Percentiles rank a stretch among this genome's conserved stretches.
Evolutionary conservation across 2,113 vertebrate species (phyloP).

Genomic region (Larimichthys polyactis): DNA sequence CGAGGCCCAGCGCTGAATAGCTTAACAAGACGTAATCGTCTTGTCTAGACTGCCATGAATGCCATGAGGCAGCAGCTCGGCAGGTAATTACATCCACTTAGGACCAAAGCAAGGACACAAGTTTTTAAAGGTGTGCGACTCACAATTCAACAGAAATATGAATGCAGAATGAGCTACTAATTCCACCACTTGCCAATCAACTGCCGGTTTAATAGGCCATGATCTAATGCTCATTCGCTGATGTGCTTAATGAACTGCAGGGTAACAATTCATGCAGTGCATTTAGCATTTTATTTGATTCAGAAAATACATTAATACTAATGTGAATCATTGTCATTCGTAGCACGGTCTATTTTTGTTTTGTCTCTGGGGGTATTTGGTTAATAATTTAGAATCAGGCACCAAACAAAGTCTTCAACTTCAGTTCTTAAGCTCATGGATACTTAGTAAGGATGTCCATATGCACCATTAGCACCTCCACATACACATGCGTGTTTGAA

Average conservation of each 20-base stretch:
- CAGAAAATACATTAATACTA: conserved; percentile 65
- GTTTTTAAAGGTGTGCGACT: conserved; percentile 28
- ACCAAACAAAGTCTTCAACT: not conserved
- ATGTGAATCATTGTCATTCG: conserved; percentile 49
- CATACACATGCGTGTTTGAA: too few relatives aligned
- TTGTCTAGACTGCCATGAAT: conserved; percentile 31
- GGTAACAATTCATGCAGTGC: conserved; percentile 58
- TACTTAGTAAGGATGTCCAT: not conserved
- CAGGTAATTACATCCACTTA: conserved; percentile 42
- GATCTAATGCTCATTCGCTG: conserved; percentile 60
- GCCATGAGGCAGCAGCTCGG: conserved; percentile 11
- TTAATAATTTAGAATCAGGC: conserved; percentile 26
- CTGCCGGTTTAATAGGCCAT: conserved; percentile 59
- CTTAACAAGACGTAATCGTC: conserved; percentile 31
- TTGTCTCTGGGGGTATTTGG: conserved; percentile 12
- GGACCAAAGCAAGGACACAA: conserved; percentile 34
- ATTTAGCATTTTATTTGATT: conserved; percentile 66
- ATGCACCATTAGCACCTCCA: too few relatives aligned
- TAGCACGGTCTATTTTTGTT: conserved; percentile 7
- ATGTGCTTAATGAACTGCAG: conserved; percentile 67
- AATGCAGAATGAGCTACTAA: conserved; percentile 51
- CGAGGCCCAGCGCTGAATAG: not conserved
- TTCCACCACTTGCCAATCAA: conserved; percentile 70
- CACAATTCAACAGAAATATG: conserved; percentile 34
- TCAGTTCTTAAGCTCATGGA: not conserved